Evolutionary conservation across 2,888 invertebrate genomes (phyloP).

Genomic region (Hirtodrosophila histrioides): DNA sequence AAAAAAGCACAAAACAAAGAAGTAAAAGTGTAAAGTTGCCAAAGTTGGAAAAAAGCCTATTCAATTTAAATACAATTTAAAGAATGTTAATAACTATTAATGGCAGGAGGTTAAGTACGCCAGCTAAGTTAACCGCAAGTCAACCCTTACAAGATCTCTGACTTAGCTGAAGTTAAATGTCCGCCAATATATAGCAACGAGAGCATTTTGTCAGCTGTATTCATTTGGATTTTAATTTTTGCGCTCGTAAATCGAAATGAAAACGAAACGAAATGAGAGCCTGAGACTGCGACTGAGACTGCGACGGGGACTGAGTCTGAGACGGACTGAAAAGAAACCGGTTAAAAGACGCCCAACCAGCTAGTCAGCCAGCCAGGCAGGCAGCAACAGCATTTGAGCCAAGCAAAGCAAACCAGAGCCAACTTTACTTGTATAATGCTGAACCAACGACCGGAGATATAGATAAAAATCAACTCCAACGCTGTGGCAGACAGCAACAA

Average conservation of each 20-base stretch:
- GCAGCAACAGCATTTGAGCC: slow-evolving; percentile 50
- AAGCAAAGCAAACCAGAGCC: slow-evolving; percentile 37
- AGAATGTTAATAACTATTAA: slow-evolving; percentile 15
- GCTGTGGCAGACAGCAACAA: slow-evolving; percentile 58
- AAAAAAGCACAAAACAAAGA: slow-evolving; percentile 4
- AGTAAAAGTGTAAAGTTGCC: neutral
- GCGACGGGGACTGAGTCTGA: too few relatives aligned
- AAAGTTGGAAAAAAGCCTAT: too few relatives aligned
- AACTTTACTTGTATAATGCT: slow-evolving; percentile 56
- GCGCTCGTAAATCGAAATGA: slow-evolving; percentile 79
- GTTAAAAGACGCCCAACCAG: slow-evolving; percentile 58
- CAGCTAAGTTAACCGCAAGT: slow-evolving; percentile 1
- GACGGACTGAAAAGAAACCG: slow-evolving; percentile 45
- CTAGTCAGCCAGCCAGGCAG: slow-evolving; percentile 22
- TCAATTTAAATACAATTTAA: neutral
- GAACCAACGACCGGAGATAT: slow-evolving; percentile 69
- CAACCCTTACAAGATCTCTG: slow-evolving; percentile 56
- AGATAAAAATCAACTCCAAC: slow-evolving; percentile 77
- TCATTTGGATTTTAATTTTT: slow-evolving; percentile 72
- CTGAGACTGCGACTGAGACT: slow-evolving; percentile 7
- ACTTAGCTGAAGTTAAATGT: slow-evolving; percentile 34
- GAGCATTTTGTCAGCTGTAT: slow-evolving; percentile 62
- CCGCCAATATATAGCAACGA: slow-evolving; percentile 40
- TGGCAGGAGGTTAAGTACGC: slow-evolving; percentile 6
- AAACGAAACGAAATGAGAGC: slow-evolving; percentile 73